Base-by-base conservation (phyloP, 2,888 invertebrate species). In the Acanthosepion pharaonis region DNA sequence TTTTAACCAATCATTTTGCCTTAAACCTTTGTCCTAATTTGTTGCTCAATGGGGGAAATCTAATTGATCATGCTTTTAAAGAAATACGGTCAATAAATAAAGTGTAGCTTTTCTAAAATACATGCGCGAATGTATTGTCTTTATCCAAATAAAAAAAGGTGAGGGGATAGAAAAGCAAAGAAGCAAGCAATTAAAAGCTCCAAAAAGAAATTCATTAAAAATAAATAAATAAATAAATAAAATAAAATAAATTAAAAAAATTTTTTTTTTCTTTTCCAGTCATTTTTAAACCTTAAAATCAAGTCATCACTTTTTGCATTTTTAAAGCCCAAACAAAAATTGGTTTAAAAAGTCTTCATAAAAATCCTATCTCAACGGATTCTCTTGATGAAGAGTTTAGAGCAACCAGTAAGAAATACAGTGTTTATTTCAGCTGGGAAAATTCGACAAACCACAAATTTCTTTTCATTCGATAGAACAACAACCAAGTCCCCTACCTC, bases 11-110 rank as follows among this genome's bases (percentile, higher is more conserved):
- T n/a, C 78, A 78, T 1, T 78, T 78, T 33, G n/a, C 78, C n/a
- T 78, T 78, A 78, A 78, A 33, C 15, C n/a, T 15, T n/a, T 8
- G n/a, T 78, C n/a, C 3, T 78, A n/a, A 78, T 78, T n/a, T 78
- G n/a, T 33, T 78, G n/a, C n/a, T 78, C 78, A 78, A 33, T n/a
- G 78, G n/a, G 64, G 25, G 15, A n/a, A 4, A n/a, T 78, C n/a
- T 78, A 78, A 78, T 15, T 78, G 78, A 78, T 78, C 78, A 78
- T 78, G 78, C 78, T 78, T 78, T 78, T 78, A 78, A 78, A 78
- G n/a, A 78, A 78, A 78, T 78, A 78, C 11, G 33, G 23, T 78
- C 5, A 11, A 78, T n/a, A n/a, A 78, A n/a, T n/a, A n/a, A 78
- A 78, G n/a, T 78, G 78, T n/a, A 78, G 78, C 78, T 78, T 33